A percentile compares a stretch with the other conserved stretches of the same genome.
phyloP scores from a whole-genome alignment of 2,797 vertebrate species.

The Nannoperca obscura region DNA sequence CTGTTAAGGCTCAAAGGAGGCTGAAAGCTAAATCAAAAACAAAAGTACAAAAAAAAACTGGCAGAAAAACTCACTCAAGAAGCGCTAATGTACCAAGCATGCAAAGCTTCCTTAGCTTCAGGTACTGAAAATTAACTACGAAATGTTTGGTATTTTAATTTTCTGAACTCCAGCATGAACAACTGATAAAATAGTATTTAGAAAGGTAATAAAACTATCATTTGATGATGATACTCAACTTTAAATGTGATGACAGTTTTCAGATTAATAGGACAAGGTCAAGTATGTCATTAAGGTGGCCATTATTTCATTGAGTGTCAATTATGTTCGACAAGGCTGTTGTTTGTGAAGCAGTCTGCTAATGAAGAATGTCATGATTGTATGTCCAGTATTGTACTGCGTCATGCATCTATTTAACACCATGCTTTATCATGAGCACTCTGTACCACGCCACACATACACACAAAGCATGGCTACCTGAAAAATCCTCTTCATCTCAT shows the following conservation, averaged over 20 bases:
- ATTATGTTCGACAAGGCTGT: not conserved
- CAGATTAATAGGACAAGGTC: not conserved
- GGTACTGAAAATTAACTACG: not conserved
- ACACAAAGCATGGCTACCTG: constrained; percentile 88
- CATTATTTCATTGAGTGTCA: not conserved
- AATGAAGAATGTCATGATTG: not conserved
- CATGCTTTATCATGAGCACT: constrained; percentile 43
- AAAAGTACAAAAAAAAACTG: constrained; percentile 21
- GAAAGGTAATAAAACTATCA: not conserved
- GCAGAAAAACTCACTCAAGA: not conserved
- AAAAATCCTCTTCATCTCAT: constrained; percentile 97
- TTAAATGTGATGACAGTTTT: not conserved
- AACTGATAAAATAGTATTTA: not conserved
- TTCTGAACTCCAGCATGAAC: not conserved
- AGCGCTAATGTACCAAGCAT: not conserved
- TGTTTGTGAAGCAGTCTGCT: not conserved
- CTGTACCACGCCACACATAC: constrained; percentile 43
- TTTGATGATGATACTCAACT: not conserved
- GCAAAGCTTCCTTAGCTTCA: not conserved
- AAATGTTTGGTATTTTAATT: not conserved
- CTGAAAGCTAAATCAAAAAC: constrained; percentile 1
- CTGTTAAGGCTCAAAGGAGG: not conserved
- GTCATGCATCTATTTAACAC: constrained; percentile 66
- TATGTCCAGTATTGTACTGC: constrained; percentile 1
- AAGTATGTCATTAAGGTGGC: not conserved